Conservation (phyloP, 2,888 invertebrate species). For the Lasioglossum calceatum region DNA sequence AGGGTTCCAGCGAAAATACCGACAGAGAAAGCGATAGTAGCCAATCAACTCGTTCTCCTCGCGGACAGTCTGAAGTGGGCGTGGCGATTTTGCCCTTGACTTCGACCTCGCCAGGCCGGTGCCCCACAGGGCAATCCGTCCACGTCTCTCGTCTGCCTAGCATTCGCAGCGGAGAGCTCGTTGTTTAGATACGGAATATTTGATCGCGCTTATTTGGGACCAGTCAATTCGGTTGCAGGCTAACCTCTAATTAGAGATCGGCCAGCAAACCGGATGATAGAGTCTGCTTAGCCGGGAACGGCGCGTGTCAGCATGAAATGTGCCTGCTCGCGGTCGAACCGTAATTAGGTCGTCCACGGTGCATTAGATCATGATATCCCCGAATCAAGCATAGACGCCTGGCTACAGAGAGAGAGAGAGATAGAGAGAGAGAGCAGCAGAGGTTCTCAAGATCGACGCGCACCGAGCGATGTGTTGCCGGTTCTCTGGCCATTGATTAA, state of each 20-base stretch:
- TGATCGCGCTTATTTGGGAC: slow-evolving; percentile 3
- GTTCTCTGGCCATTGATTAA: slow-evolving; percentile 40
- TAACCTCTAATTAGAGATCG: slow-evolving; percentile 33
- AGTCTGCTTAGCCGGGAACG: slow-evolving; percentile 40
- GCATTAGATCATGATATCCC: slow-evolving; percentile 60
- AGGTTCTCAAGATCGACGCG: slow-evolving; percentile 51
- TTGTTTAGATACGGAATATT: background rate
- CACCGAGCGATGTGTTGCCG: slow-evolving; percentile 19
- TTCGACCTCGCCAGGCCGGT: background rate
- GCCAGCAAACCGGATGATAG: slow-evolving; percentile 34
- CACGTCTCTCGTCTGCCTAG: background rate
- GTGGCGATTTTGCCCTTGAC: background rate
- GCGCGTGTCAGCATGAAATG: slow-evolving; percentile 59
- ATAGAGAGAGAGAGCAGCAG: background rate
- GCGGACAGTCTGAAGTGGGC: background rate
- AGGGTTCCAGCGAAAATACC: background rate
- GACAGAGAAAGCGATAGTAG: background rate
- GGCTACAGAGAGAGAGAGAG: background rate
- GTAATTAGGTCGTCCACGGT: slow-evolving; percentile 67
- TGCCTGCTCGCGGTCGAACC: slow-evolving; percentile 47
- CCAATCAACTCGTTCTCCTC: background rate
- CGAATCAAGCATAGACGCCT: slow-evolving; percentile 37
- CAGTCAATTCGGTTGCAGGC: slow-evolving; percentile 8
- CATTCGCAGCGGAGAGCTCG: background rate
- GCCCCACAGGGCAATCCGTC: background rate